phyloP scores from a whole-genome alignment of 2,888 invertebrate genomes.

The Tiliacea aurago region DNA sequence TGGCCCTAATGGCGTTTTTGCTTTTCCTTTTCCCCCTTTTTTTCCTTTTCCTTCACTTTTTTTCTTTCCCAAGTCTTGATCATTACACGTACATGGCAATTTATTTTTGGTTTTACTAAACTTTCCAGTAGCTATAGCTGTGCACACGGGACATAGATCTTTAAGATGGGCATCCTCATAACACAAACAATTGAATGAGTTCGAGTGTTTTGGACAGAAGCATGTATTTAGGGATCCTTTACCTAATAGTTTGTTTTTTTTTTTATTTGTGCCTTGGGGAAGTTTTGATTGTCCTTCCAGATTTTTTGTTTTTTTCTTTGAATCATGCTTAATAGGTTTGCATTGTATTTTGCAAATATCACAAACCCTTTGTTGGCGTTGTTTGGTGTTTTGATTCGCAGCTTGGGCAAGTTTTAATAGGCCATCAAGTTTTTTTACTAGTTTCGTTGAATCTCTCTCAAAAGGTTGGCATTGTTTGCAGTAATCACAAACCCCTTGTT shows the following conservation, averaged over 20 bases:
- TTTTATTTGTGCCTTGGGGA: background rate
- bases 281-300: background rate
- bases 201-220: background rate
- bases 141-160: constrained; percentile 24
- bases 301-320: background rate
- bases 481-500: background rate
- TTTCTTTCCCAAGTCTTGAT: background rate
- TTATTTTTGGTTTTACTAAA: background rate
- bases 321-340: background rate
- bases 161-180: background rate
- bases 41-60: background rate
- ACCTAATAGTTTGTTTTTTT: no score
- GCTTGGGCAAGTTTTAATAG: background rate
- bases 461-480: constrained; percentile 2
- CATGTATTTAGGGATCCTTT: background rate
- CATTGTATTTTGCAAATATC: background rate
- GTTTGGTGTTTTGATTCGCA: background rate
- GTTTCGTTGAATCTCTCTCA: constrained; percentile 50
- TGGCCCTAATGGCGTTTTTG: no score
- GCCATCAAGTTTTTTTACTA: constrained; percentile 10
- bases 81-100: constrained; percentile 14
- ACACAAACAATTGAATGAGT: background rate
- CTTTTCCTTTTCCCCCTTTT: no score
- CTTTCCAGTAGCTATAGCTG: background rate
- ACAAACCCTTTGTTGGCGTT: no score